Base-by-base conservation (phyloP, 2,888 invertebrate species). In the Celastrina argiolus region DNA sequence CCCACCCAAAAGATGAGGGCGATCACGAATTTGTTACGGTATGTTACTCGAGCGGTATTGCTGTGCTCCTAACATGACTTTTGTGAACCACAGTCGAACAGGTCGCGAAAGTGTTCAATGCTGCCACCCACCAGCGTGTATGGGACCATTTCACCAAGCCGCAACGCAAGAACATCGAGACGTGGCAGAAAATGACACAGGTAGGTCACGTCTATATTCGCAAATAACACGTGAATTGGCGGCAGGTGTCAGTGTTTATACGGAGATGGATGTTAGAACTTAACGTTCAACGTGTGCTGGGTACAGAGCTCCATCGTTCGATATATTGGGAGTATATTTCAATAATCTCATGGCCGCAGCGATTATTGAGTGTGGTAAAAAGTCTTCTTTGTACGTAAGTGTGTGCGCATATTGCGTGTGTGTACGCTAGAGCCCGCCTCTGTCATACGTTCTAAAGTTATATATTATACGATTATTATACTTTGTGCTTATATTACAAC, bases 141-240 rank as follows among this genome's bases (percentile, higher is more conserved):
- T 98, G 98, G 98, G 98, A 98, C 95, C 98, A 98, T 95, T 98
- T 99, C 95, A 98, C 98, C 92, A 98, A 98, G 94, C 97, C 98
- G 79, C 98, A 98, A 92, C 94, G 98, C 93, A 98, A 98, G 95
- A 98, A 98, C 94, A 97, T 99, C 92, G 98, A 98, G 92, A 94
- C 96, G 85, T 98, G 98, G 99, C 97, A 96, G 93, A 98, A 97
- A 93, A 97, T 97, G 93, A 96, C 97, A 70, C 95, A 96, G 97
- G 98, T 98, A 88, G 76, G 73, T 72, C 67, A 63, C 66, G 66
- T 63, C 67, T n/a, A 22, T 22, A 22, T 56, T 31, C 16, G 51
- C 31, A 51, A 61, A 39, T 61, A 61, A 61, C 61, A 6, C 18
- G 61, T 36, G 8, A 31, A 22, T 61, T 56, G 22, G 22, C 39